Conservation (phyloP, 1,140 invertebrate species). For the Philotrypesis tridentata region DNA sequence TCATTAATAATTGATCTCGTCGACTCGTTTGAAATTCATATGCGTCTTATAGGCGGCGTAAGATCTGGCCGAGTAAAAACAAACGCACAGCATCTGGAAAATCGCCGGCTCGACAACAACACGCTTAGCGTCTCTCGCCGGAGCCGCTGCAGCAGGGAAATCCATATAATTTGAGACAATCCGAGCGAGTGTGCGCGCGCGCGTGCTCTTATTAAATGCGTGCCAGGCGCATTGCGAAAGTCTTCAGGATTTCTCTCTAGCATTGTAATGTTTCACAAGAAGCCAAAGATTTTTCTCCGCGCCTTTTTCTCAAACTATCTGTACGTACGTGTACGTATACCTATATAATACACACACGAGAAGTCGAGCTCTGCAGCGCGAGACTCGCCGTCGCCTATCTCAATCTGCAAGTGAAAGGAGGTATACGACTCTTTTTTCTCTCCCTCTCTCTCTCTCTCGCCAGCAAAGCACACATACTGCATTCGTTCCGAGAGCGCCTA, state of each 20-base stretch:
- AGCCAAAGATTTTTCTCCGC: conserved; percentile 1
- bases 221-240: background rate
- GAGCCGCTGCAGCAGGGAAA: background rate
- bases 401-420: conserved; percentile 34
- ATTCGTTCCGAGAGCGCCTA: background rate
- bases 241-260: background rate
- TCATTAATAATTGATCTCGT: too few relatives aligned
- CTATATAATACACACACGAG: too few relatives aligned
- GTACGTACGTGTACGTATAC: background rate
- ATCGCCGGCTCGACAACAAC: too few relatives aligned
- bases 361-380: background rate
- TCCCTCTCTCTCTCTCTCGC: background rate
- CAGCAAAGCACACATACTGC: background rate
- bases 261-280: conserved; percentile 21
- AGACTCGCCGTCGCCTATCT: conserved; percentile 5
- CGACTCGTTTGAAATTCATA: background rate
- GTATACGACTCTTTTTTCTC: background rate
- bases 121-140: too few relatives aligned
- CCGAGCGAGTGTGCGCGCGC: too few relatives aligned
- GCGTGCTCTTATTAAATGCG: conserved; percentile 4
- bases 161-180: background rate
- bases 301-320: background rate
- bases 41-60: too few relatives aligned
- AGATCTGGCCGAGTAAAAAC: background rate
- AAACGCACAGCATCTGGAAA: too few relatives aligned